Evolutionary conservation across 2,888 invertebrate genomes (phyloP).

Genomic region (Bembecia ichneumoniformis): DNA sequence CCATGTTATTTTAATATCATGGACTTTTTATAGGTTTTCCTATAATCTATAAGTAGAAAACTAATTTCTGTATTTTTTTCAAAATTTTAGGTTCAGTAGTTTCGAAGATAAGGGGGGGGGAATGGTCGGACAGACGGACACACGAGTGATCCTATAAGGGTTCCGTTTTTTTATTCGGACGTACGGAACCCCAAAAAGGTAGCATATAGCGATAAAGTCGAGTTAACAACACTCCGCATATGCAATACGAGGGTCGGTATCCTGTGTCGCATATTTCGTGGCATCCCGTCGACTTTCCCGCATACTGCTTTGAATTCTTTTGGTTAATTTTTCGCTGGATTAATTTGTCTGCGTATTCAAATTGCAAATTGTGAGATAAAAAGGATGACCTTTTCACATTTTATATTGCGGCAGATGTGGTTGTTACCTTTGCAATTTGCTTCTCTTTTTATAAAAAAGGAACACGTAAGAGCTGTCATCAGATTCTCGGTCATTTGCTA

Average conservation of each 20-base stretch:
- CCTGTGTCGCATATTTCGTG: conserved; percentile 45
- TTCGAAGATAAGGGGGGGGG: no score
- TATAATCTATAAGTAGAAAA: no score
- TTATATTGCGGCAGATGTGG: conserved; percentile 13
- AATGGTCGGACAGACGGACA: no score
- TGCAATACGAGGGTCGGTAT: background rate
- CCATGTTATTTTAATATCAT: no score
- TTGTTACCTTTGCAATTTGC: background rate
- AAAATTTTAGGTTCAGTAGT: no score
- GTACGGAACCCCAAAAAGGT: no score
- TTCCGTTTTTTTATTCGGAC: no score
- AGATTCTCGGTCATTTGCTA: conserved; percentile 25
- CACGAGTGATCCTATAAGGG: no score
- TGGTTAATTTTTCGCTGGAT: conserved; percentile 58
- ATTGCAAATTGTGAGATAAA: conserved; percentile 65
- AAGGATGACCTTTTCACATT: conserved; percentile 50
- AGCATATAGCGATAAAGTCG: conserved; percentile 24
- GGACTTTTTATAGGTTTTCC: no score
- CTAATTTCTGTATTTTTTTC: no score
- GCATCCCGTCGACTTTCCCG: conserved; percentile 34
- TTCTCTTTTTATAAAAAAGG: background rate
- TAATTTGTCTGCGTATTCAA: conserved; percentile 69
- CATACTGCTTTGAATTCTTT: conserved; percentile 48
- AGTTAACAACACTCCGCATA: conserved; percentile 13
- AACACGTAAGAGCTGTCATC: background rate